Conservation (phyloP, 2,113 vertebrate species). For the Neopipo cinnamomea region DNA sequence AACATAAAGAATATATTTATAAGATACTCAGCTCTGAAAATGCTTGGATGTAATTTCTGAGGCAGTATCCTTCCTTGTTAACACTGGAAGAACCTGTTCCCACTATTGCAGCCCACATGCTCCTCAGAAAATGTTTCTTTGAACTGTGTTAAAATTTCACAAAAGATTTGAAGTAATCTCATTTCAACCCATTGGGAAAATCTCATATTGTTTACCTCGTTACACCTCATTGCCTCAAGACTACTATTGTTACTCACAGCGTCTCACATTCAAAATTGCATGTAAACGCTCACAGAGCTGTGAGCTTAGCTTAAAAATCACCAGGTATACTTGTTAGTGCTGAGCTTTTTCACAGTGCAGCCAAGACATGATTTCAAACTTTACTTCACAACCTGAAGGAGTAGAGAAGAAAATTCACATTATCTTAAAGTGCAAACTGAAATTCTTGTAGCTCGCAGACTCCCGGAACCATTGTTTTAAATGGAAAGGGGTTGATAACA, state of each 20-base stretch:
- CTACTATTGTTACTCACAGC: neutral
- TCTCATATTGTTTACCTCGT: neutral
- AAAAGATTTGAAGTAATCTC: neutral
- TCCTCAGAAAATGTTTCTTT: neutral
- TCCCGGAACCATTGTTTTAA: neutral
- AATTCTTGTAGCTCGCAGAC: neutral
- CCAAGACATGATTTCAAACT: neutral
- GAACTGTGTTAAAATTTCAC: neutral
- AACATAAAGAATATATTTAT: conserved; percentile 24
- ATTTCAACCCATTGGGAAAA: neutral
- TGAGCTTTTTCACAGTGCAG: neutral
- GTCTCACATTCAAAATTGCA: neutral
- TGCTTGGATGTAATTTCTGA: conserved; percentile 12
- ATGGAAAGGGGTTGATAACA: neutral
- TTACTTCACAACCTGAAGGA: neutral
- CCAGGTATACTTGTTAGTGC: neutral
- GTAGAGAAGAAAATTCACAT: neutral
- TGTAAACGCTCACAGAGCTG: neutral
- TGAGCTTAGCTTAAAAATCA: neutral
- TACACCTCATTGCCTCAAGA: neutral
- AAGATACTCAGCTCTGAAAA: conserved; percentile 7
- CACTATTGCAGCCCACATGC: neutral
- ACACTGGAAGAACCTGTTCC: conserved; percentile 12
- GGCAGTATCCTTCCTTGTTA: neutral
- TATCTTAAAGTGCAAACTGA: neutral